Evolutionary conservation across 2,888 invertebrate species (phyloP), one percentile per base, ranked within the genome.

Genomic region (Drosophila tanythrix): DNA sequence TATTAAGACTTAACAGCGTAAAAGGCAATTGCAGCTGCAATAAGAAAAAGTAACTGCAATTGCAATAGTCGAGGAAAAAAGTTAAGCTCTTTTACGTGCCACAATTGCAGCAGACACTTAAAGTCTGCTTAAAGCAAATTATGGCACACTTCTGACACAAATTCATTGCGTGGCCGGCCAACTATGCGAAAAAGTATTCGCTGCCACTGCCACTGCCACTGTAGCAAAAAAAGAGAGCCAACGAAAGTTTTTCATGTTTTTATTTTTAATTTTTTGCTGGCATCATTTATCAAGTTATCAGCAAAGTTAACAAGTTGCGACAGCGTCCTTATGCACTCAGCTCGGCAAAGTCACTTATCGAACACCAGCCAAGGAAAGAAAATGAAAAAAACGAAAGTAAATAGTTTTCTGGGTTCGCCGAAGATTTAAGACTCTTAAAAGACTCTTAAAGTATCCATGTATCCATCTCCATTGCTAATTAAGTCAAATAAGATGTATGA

Each of bases 1-100:
- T 78, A 80, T 80, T 80, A 80, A 81, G 74, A 81, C 74, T 70
- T 74, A 75, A 78, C 66, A 69, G 71, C 50, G 70, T 43, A 59
- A 67, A 70, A 70, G 59, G 51, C 69, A 67, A 72, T 76, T 65
- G 62, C 70, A 56, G 63, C 18, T 40, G 71, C 71, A 69, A 78
- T 81, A 81, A 74, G 74, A 38, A 35, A n/a, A 2, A 40, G 38
- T 2, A 48, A n/a, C 74, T 69, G 56, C 69, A 68, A 74, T 59
- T 60, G 66, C 57, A 72, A 66, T 53, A 66, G 61, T 57, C 38
- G 58, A 58, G 43, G 62, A 48, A 40, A 68, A 50, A 59, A 36
- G 11, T 21, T 18, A 40, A n/a, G 38, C 53, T 38, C 13, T 50
- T 59, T 64, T 65, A 81, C 81, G 77, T 76, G 74, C 63, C 48